Evolutionary conservation across 2,888 invertebrate genomes (phyloP).

Genomic region (Phaonia tiefii): DNA sequence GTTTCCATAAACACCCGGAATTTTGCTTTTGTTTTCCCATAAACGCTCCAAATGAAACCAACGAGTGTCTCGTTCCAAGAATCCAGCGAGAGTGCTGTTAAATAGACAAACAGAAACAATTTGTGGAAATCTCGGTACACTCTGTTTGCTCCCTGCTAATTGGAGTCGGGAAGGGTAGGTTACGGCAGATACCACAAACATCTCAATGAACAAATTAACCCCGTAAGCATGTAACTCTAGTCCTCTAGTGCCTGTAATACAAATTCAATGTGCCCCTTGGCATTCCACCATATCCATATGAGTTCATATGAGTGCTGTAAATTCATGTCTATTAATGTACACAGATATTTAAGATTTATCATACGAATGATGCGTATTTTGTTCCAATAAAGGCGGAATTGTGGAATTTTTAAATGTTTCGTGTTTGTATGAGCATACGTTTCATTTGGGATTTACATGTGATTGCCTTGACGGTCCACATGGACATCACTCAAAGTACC

Average conservation of each 20-base stretch:
- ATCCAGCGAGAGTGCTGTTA: not conserved
- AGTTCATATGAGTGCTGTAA: too few species aligned
- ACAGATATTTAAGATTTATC: slow-evolving; percentile 30
- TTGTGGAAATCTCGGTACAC: not conserved
- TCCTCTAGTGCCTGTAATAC: too few species aligned
- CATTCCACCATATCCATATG: too few species aligned
- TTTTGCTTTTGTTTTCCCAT: not conserved
- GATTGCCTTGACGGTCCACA: too few species aligned
- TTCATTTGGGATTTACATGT: too few species aligned
- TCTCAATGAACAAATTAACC: slow-evolving; percentile 3
- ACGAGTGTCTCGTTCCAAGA: not conserved
- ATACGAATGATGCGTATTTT: not conserved
- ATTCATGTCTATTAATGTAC: too few species aligned
- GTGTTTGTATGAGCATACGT: too few species aligned
- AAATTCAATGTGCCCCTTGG: too few species aligned
- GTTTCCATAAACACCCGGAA: not conserved
- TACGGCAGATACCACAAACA: not conserved
- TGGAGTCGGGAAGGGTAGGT: not conserved
- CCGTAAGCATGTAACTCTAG: not conserved
- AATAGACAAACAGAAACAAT: not conserved
- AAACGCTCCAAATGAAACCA: not conserved
- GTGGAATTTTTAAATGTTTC: not conserved
- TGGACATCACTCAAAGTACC: too few species aligned
- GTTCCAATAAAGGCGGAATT: not conserved
- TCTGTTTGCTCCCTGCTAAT: not conserved